These are phyloP conservation scores for Gymnosoma rotundatum DNA, from an alignment of 2,888 invertebrate species.

Conservation along the genomic window DNA sequence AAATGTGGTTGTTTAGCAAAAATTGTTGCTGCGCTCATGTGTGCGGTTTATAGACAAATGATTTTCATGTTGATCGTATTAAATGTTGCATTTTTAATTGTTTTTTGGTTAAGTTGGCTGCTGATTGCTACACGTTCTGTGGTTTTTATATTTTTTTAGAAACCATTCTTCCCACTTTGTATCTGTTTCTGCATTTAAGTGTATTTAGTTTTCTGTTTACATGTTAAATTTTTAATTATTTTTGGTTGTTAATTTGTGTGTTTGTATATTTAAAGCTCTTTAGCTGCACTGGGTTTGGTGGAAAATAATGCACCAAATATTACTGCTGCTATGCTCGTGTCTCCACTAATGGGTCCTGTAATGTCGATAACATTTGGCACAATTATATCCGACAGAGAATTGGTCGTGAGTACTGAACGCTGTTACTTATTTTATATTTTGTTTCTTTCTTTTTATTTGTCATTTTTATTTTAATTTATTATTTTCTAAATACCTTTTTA, in stretches of 20 bases:
- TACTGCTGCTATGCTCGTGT: slow-evolving; percentile 89
- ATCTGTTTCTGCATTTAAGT: slow-evolving; percentile 29
- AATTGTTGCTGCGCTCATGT: neutral
- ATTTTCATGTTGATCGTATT: slow-evolving; percentile 58
- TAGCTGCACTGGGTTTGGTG: slow-evolving; percentile 91
- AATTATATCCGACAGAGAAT: slow-evolving; percentile 88
- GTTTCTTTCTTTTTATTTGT: no score
- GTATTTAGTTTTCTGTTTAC: slow-evolving; percentile 22
- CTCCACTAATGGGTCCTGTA: slow-evolving; percentile 91
- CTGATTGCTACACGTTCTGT: slow-evolving; percentile 17
- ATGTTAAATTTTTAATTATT: slow-evolving; percentile 57
- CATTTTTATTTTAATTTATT: slow-evolving; percentile 8
- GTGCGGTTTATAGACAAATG: slow-evolving; percentile 56
- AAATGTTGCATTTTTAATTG: slow-evolving; percentile 62
- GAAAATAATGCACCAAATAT: slow-evolving; percentile 93
- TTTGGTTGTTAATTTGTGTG: slow-evolving; percentile 16
- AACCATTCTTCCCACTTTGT: neutral
- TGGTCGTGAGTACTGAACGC: slow-evolving; percentile 82
- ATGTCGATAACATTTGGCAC: slow-evolving; percentile 94
- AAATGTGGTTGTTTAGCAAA: slow-evolving; percentile 6
- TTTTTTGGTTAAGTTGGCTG: slow-evolving; percentile 26
- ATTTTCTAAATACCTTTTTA: slow-evolving; percentile 31
- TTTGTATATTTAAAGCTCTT: slow-evolving; percentile 84
- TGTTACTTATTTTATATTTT: neutral
- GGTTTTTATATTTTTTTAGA: neutral